Conservation (phyloP, 2,113 vertebrate genomes). For the Craseonycteris thonglongyai region DNA sequence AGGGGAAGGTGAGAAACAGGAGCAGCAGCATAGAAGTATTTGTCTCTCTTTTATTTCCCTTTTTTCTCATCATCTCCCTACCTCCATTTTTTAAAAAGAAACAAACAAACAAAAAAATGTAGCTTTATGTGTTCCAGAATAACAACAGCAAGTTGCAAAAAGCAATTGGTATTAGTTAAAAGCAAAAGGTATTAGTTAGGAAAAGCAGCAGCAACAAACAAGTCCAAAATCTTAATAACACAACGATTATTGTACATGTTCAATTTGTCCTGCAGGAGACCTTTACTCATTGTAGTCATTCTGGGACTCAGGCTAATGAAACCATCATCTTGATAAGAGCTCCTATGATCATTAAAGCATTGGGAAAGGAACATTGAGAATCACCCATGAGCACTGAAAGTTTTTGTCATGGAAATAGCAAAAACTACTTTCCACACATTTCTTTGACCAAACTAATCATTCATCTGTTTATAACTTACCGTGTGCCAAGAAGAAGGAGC, state of each 20-base stretch:
- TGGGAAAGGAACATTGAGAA: background rate
- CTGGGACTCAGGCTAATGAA: background rate
- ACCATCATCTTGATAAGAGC: background rate
- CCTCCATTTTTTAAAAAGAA: background rate
- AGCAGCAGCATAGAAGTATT: background rate
- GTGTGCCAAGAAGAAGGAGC: background rate
- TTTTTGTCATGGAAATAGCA: background rate
- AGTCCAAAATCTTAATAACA: background rate
- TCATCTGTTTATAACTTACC: background rate
- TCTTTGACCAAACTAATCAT: background rate
- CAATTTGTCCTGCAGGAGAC: background rate
- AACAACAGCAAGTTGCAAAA: background rate
- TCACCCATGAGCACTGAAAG: background rate
- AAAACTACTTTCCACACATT: background rate
- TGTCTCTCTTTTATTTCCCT: background rate
- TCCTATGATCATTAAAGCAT: background rate
- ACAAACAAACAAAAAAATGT: background rate
- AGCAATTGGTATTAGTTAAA: background rate
- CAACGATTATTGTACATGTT: background rate
- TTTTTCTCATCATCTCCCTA: background rate
- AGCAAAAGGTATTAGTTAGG: background rate
- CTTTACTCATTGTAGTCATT: background rate
- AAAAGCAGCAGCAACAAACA: background rate
- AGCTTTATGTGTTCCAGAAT: background rate
- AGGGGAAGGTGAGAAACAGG: background rate